Conservation (phyloP, 2,888 invertebrate genomes). For the Melinaea menophilus region DNA sequence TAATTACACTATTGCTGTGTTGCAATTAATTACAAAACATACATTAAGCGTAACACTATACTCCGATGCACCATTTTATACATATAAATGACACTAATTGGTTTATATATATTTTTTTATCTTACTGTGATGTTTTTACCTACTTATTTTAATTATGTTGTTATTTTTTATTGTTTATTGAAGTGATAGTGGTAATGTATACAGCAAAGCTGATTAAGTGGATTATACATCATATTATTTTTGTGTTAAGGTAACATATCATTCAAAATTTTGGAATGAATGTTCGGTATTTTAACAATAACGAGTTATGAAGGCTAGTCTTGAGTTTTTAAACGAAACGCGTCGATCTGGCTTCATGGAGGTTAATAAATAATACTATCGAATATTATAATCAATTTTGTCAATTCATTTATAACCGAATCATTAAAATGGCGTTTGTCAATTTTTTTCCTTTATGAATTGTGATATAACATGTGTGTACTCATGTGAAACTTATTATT, state of each 20-base stretch:
- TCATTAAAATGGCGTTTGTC: slow-evolving; percentile 30
- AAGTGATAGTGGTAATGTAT: slow-evolving; percentile 27
- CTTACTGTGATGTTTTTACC: slow-evolving; percentile 54
- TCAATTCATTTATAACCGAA: slow-evolving; percentile 29
- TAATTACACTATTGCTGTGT: not conserved
- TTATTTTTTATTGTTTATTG: slow-evolving; percentile 39
- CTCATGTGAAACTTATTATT: slow-evolving; percentile 46
- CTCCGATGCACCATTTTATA: slow-evolving; percentile 18
- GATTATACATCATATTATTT: not conserved
- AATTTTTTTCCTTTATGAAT: slow-evolving; percentile 57
- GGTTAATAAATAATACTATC: not conserved
- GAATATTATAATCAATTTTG: slow-evolving; percentile 7
- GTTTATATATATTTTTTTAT: slow-evolving; percentile 38
- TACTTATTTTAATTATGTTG: slow-evolving; percentile 55
- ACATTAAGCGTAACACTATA: not conserved
- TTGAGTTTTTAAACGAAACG: slow-evolving; percentile 17
- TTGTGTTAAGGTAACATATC: not conserved
- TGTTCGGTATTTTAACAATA: not conserved
- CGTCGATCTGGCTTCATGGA: not conserved
- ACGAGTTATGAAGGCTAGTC: slow-evolving; percentile 11
- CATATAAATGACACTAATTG: slow-evolving; percentile 35
- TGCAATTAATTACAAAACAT: too few species aligned
- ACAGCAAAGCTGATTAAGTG: slow-evolving; percentile 32
- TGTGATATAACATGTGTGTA: slow-evolving; percentile 59
- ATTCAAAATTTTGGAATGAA: slow-evolving; percentile 1